Percentiles rank a stretch among this genome's conserved stretches.
phyloP scores from a whole-genome alignment of 35 echinoderm and acorn worm species.

The Hemicentrotus pulcherrimus region DNA sequence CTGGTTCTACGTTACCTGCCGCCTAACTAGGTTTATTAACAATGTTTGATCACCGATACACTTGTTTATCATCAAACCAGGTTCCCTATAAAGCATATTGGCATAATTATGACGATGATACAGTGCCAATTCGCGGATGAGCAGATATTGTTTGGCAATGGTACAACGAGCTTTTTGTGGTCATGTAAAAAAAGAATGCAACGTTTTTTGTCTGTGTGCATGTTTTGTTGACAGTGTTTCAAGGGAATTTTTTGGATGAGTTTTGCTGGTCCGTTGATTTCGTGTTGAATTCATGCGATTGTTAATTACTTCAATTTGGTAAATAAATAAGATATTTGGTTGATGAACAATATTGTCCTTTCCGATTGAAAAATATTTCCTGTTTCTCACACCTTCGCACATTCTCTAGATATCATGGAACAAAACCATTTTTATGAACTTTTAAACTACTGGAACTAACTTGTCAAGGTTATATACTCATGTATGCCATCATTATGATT shows the following conservation, averaged over 20 bases:
- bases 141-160: not conserved
- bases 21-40: not conserved
- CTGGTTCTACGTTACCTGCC: not conserved
- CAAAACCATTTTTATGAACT: not conserved
- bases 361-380: not conserved
- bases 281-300: not conserved
- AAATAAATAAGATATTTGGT: not conserved
- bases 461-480: not conserved
- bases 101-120: not conserved
- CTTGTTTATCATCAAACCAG: not conserved
- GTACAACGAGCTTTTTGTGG: not conserved
- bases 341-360: not conserved
- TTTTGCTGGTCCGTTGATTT: not conserved
- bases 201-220: not conserved
- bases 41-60: not conserved
- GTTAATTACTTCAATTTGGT: not conserved
- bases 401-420: not conserved
- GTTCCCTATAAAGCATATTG: not conserved
- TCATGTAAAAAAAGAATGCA: not conserved
- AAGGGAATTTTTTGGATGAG: not conserved
- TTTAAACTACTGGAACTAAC: not conserved
- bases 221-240: not conserved
- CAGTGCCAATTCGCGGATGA: not conserved
- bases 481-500: too few relatives aligned
- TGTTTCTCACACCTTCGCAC: slow-evolving; percentile 16